Evolutionary conservation across 2,888 invertebrate genomes (phyloP), one percentile per base, ranked within the genome.

Genomic region (Malthinus flaveolus): DNA sequence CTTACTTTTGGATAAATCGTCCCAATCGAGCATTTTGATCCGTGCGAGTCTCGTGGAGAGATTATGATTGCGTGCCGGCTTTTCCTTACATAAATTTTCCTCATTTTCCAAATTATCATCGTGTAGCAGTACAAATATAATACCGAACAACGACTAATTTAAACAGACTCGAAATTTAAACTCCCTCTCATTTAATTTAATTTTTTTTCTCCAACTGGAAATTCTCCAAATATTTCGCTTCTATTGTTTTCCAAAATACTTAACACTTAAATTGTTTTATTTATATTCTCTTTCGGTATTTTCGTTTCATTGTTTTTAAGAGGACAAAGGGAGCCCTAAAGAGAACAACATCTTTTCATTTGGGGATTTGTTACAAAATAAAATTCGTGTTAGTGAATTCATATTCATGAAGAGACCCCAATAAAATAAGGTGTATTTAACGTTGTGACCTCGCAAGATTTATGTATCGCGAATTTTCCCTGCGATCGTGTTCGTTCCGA

Each of bases 391-490:
- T 66, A 57, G 54, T 63, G 68, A 67, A 73, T 73, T 73, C 74
- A 75, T 75, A 73, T 74, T 74, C 75, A 73, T 71, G 73, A 72
- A 71, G 23, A 23, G 68, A 64, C 65, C 70, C 71, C 70, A 71
- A 73, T 72, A 72, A 73, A 71, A 72, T 69, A 70, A 67, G 68
- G 71, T 73, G 71, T 72, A 74, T 71, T 73, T 71, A 71, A 68
- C 68, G 67, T 66, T 61, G 68, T 69, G 68, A 70, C 69, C 71
- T 68, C 63, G 47, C 39, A 61, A 71, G 74, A 75, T 75, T 75
- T 75, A 75, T 75, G 73, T 71, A 66, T 74, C 68, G 73, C 67
- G 73, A 72, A 73, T 70, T 71, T 72, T 72, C 70, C 64, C 72
- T 66, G 71, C 69, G 64, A 69, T 66, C 73, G 71, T 72, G 73